Percentiles rank a stretch among this genome's conserved stretches.
Evolutionary conservation across 2,888 invertebrate genomes (phyloP).

Genomic region (Cerastis leucographa): DNA sequence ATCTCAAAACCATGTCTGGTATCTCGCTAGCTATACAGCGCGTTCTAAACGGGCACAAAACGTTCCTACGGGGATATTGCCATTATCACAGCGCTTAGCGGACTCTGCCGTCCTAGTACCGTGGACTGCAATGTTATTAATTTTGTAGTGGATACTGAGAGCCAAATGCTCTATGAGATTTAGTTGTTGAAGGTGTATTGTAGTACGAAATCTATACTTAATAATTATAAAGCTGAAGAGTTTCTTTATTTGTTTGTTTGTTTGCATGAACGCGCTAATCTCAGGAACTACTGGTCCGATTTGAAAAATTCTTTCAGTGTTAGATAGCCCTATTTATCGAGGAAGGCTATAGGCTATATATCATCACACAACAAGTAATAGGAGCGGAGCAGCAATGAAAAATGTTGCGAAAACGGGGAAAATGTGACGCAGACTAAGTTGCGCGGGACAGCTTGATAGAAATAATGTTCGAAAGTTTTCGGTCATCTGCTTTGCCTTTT

Average conservation of each 20-base stretch:
- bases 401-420: too few species aligned
- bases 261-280: too few species aligned
- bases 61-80: slow-evolving; percentile 53
- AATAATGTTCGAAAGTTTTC: background rate
- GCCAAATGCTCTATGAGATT: slow-evolving; percentile 25
- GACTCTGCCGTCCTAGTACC: slow-evolving; percentile 1
- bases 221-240: too few species aligned
- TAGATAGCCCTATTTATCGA: too few species aligned
- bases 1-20: slow-evolving; percentile 30
- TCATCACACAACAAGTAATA: too few species aligned
- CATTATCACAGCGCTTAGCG: slow-evolving; percentile 54
- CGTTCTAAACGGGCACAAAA: slow-evolving; percentile 43
- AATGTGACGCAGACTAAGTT: too few species aligned
- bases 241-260: too few species aligned
- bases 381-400: too few species aligned
- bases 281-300: too few species aligned
- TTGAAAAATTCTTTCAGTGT: too few species aligned
- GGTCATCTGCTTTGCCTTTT: background rate
- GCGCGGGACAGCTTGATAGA: too few species aligned
- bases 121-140: slow-evolving; percentile 45
- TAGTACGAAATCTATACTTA: background rate
- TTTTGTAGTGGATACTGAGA: slow-evolving; percentile 44
- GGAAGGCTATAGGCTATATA: too few species aligned
- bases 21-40: slow-evolving; percentile 38
- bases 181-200: slow-evolving; percentile 8